Conservation (phyloP, 2,888 invertebrate genomes). For the Melanophora roralis region DNA sequence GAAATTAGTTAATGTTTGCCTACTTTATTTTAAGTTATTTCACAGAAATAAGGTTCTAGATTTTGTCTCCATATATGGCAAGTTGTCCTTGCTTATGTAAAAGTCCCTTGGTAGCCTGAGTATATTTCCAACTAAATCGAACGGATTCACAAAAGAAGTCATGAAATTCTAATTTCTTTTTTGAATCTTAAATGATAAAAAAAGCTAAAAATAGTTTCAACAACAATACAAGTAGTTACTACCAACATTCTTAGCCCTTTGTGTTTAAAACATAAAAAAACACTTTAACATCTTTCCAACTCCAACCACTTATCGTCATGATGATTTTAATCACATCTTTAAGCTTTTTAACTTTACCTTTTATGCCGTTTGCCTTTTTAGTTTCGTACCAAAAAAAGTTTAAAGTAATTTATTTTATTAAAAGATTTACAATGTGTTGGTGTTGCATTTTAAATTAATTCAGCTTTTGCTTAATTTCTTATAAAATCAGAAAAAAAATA, state of each 20-base stretch:
- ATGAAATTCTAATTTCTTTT: constrained; percentile 44
- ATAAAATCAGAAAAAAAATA: constrained; percentile 7
- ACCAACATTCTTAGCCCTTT: background rate
- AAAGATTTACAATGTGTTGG: constrained; percentile 45
- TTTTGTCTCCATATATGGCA: background rate
- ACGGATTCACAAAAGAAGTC: background rate
- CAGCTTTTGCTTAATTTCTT: constrained; percentile 10
- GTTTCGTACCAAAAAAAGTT: background rate
- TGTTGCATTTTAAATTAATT: constrained; percentile 28
- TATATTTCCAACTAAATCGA: background rate
- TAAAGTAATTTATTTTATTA: constrained; percentile 10
- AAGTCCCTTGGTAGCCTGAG: constrained; percentile 6
- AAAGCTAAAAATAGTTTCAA: constrained; percentile 5
- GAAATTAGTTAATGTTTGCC: too few species aligned
- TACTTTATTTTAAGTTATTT: background rate
- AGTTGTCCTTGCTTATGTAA: constrained; percentile 6
- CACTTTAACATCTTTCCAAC: too few species aligned
- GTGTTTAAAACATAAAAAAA: too few species aligned
- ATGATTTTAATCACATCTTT: constrained; percentile 34
- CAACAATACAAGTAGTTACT: background rate
- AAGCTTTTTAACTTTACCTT: background rate
- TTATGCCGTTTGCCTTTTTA: constrained; percentile 7
- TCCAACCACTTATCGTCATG: constrained; percentile 4
- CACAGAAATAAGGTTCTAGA: background rate
- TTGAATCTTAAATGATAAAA: constrained; percentile 6